A percentile compares a stretch with the other conserved stretches of the same genome.
Evolutionary conservation across 2,888 invertebrate species (phyloP).

Genomic region (Lasioglossum morio): DNA sequence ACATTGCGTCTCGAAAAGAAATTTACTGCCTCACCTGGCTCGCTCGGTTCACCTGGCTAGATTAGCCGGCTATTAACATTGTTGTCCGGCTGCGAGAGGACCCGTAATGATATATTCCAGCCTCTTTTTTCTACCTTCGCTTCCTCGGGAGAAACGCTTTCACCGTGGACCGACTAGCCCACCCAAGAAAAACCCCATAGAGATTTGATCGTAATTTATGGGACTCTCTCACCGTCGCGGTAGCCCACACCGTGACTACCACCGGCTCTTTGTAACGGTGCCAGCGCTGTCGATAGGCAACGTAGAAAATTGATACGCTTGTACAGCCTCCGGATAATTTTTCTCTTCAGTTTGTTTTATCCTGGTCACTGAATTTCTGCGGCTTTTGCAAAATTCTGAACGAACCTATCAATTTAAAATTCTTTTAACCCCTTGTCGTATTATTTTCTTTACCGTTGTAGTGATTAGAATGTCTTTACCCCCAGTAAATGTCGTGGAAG

Average conservation of each 20-base stretch:
- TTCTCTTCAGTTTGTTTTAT: too few species aligned
- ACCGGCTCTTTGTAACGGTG: background rate
- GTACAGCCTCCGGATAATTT: background rate
- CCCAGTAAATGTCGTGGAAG: too few species aligned
- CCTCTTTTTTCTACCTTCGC: background rate
- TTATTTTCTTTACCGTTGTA: too few species aligned
- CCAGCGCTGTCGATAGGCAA: background rate
- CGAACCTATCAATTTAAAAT: too few species aligned
- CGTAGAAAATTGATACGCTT: background rate
- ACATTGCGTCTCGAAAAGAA: slow-evolving; percentile 65
- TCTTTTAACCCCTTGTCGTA: too few species aligned
- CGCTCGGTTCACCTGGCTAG: slow-evolving; percentile 34
- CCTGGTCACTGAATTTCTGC: too few species aligned
- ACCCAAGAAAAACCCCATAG: slow-evolving; percentile 6
- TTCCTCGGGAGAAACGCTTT: background rate
- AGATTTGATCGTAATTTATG: slow-evolving; percentile 24
- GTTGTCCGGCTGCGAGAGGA: slow-evolving; percentile 28
- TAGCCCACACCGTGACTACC: background rate
- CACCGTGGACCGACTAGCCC: background rate
- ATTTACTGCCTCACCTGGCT: slow-evolving; percentile 63
- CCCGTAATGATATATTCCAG: slow-evolving; percentile 3
- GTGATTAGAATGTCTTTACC: too few species aligned
- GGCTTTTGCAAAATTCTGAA: too few species aligned
- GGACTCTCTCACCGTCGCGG: background rate
- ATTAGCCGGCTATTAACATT: slow-evolving; percentile 61